phyloP scores from a whole-genome alignment of 2,888 invertebrate genomes.

The Operophtera brumata region DNA sequence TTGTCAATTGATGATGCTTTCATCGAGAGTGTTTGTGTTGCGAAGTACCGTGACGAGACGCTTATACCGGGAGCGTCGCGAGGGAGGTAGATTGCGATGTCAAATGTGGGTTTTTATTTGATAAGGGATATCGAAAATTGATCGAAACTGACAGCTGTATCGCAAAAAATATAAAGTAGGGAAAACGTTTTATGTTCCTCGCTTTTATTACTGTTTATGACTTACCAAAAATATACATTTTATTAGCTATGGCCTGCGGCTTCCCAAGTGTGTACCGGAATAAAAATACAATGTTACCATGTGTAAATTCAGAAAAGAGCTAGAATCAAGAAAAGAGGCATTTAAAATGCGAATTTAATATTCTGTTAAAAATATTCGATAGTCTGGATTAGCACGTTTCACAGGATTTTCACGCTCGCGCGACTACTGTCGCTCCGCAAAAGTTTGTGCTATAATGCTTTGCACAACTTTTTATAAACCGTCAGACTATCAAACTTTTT shows the following conservation, averaged over 20 bases:
- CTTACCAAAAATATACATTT: too few species aligned
- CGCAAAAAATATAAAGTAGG: slow-evolving; percentile 7
- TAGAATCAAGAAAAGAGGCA: too few species aligned
- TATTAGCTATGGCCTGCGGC: too few species aligned
- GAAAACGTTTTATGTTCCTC: slow-evolving; percentile 11
- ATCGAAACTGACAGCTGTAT: slow-evolving; percentile 25
- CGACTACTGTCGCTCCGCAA: slow-evolving; percentile 15
- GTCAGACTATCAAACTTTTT: slow-evolving; percentile 24
- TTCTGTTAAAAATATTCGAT: neutral
- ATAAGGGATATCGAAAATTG: slow-evolving; percentile 29
- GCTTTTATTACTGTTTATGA: neutral
- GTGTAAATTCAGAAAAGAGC: too few species aligned
- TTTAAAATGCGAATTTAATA: slow-evolving; percentile 17
- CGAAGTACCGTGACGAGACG: slow-evolving; percentile 45
- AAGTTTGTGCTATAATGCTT: slow-evolving; percentile 18
- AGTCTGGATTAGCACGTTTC: neutral
- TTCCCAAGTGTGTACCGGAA: too few species aligned
- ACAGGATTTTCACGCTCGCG: slow-evolving; percentile 8
- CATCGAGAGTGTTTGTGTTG: slow-evolving; percentile 53
- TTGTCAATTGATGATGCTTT: slow-evolving; percentile 52
- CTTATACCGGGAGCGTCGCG: slow-evolving; percentile 37
- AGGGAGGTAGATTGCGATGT: slow-evolving; percentile 35
- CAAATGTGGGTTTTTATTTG: slow-evolving; percentile 28
- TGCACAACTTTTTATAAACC: slow-evolving; percentile 18
- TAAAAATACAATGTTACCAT: too few species aligned